Base-by-base conservation (phyloP, 2,888 invertebrate species). In the Palloptera scutellata region DNA sequence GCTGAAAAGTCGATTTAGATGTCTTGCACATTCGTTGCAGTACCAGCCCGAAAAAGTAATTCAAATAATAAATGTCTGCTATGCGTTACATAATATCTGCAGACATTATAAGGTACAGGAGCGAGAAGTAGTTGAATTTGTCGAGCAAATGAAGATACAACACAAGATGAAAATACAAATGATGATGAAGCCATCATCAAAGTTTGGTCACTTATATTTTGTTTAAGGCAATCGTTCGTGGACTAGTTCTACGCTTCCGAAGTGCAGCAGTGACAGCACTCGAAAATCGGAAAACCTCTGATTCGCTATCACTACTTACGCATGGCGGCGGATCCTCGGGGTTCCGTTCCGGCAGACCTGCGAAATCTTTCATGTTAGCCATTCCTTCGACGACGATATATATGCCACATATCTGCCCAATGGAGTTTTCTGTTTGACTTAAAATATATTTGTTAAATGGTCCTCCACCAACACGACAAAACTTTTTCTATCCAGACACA, bases 401-500 rank as follows among this genome's bases (percentile, higher is more conserved):
- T 43, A 43, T 43, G 43, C 43, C 43, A 43, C 43, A 43, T 8
- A 43, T 43, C 43, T 43, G 43, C 43, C 9, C 43, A 43, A 43
- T 43, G 43, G 43, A 43, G 43, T 43, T 43, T 43, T 43, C 43
- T n/a, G n/a, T n/a, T n/a, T n/a, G n/a, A n/a, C n/a, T n/a, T n/a
- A n/a, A n/a, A n/a, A n/a, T n/a, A n/a, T 43, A 12, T 43, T 43
- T 8, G 43, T 43, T 43, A 12, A 43, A 43, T 8, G 43, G 43
- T 12, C 43, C 43, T 10, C 43, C 43, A 43, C 43, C 43, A 43
- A 12, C 43, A 43, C 43, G 43, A 43, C 43, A 10, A 43, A 43
- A 9, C 43, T 43, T 43, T 43, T 43, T 43, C 43, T 12, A 43
- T 43, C 43, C 43, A 43, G n/a, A n/a, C n/a, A n/a, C n/a, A n/a